Evolutionary conservation across 2,113 vertebrate species (phyloP), one percentile per base, ranked within the genome.

Genomic region (Acrocephalus kingi): DNA sequence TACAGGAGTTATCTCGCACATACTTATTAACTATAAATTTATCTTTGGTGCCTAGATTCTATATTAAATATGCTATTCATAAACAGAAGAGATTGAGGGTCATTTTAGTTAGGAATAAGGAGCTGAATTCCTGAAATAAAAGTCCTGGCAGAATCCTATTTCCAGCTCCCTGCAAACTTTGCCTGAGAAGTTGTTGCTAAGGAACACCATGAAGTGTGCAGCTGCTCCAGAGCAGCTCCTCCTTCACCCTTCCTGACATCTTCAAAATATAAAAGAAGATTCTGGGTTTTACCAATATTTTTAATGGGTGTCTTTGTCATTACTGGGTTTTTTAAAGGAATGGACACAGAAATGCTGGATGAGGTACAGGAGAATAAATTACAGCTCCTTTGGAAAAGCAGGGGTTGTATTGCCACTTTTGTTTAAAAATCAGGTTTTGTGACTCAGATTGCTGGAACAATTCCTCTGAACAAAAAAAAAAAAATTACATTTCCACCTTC

Each of bases 121-220:
- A 88, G 84, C 85, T 35, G 88, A 78, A 75, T 87, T 95, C 77
- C 74, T 52, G 7, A 94, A 73, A 55, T 89, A 52, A 78, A 92
- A 94, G 58, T 92, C 55, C 86, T 59, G 87, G 89, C 90, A 96
- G 46, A 85, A 74, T 97, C 88, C 76, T 71, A 58, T 90, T 89
- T 93, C n/a, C 51, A 76, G 90, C 67, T 51, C 77, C 56, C 63
- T 90, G 54, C 69, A 90, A 93, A 95, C 93, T 97, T 98, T 95
- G 52, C 62, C 87, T 41, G 49, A 92, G 96, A 94, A 97, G 93
- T 94, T 97, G 98, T 98, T 98, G 97, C 98, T 98, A 98, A 97
- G 97, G 97, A 97, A 98, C 97, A 33, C 80, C 90, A 87, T 80
- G 43, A 85, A 96, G 89, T 41, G n/a, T 90, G 84, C 94, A 72